phyloP scores from a whole-genome alignment of 2,888 invertebrate genomes.

The Phengaris alcon region DNA sequence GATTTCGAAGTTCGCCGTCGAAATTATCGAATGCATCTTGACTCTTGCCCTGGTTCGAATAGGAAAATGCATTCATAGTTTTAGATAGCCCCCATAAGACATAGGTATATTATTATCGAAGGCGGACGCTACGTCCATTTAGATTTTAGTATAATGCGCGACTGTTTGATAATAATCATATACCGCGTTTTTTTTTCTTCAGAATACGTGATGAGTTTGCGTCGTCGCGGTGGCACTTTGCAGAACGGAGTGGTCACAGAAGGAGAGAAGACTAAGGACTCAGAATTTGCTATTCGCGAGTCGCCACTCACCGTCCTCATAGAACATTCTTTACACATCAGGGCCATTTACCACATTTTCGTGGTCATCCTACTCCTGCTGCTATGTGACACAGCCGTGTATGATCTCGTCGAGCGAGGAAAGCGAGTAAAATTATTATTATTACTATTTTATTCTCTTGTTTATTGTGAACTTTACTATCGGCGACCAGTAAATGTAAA shows the following conservation, averaged over 20 bases:
- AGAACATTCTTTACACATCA: slow-evolving; percentile 85
- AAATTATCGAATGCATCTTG: too few species aligned
- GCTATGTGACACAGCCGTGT: slow-evolving; percentile 84
- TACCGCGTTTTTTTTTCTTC: slow-evolving; percentile 27
- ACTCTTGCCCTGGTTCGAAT: too few species aligned
- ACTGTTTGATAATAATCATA: too few species aligned
- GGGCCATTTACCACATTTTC: slow-evolving; percentile 92
- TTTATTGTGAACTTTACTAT: background rate
- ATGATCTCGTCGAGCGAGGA: slow-evolving; percentile 86
- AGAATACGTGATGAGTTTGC: slow-evolving; percentile 40
- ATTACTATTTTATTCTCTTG: background rate
- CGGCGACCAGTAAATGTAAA: slow-evolving; percentile 25
- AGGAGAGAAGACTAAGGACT: slow-evolving; percentile 43
- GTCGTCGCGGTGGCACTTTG: slow-evolving; percentile 38
- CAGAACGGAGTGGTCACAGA: slow-evolving; percentile 48
- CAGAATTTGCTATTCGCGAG: slow-evolving; percentile 83
- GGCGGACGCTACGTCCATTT: too few species aligned
- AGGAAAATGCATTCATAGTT: too few species aligned
- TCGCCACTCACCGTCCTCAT: slow-evolving; percentile 90
- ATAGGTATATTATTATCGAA: too few species aligned
- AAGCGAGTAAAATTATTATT: slow-evolving; percentile 79
- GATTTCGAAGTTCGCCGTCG: too few species aligned
- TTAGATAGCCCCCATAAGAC: too few species aligned
- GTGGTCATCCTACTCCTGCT: slow-evolving; percentile 86
- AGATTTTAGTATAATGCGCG: too few species aligned